Evolutionary conservation across 2,888 invertebrate genomes (phyloP).

Genomic region (Pyrrhia umbra): DNA sequence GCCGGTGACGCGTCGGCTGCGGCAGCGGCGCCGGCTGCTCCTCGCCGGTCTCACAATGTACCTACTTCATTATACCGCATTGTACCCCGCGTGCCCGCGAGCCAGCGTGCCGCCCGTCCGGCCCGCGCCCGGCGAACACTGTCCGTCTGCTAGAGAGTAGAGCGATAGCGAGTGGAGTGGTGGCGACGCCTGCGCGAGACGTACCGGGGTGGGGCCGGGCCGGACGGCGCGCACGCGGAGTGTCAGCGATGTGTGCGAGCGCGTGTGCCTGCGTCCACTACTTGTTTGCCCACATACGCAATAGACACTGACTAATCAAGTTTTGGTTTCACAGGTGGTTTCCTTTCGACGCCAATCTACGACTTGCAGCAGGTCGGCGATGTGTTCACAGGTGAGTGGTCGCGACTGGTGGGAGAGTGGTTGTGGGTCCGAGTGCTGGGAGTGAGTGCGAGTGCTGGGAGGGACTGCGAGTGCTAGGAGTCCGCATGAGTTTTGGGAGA

Average conservation of each 20-base stretch:
- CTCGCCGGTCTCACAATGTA: constrained; percentile 77
- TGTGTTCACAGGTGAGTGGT: constrained; percentile 93
- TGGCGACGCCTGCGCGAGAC: constrained; percentile 50
- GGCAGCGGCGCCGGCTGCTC: constrained; percentile 70
- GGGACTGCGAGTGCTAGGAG: too few relatives aligned
- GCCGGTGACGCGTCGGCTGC: constrained; percentile 67
- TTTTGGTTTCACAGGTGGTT: constrained; percentile 78
- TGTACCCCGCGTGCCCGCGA: constrained; percentile 63
- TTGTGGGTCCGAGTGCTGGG: background rate
- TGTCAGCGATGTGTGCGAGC: constrained; percentile 52
- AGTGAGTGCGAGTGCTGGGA: too few relatives aligned
- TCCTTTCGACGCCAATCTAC: constrained; percentile 93
- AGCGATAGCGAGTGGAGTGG: constrained; percentile 23
- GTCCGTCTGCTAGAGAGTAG: constrained; percentile 28
- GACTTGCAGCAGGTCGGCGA: constrained; percentile 96
- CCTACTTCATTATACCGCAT: constrained; percentile 78
- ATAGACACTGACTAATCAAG: constrained; percentile 51
- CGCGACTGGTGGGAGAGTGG: background rate
- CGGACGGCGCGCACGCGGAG: constrained; percentile 48
- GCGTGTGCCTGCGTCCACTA: constrained; percentile 64
- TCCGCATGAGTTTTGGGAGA: too few relatives aligned
- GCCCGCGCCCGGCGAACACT: constrained; percentile 42
- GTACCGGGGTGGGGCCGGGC: constrained; percentile 38
- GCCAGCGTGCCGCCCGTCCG: constrained; percentile 34
- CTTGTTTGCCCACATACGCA: constrained; percentile 43